A percentile compares a stretch with the other conserved stretches of the same genome.
phyloP scores from a whole-genome alignment of 2,113 vertebrate genomes.

The Budorcas taxicolor region DNA sequence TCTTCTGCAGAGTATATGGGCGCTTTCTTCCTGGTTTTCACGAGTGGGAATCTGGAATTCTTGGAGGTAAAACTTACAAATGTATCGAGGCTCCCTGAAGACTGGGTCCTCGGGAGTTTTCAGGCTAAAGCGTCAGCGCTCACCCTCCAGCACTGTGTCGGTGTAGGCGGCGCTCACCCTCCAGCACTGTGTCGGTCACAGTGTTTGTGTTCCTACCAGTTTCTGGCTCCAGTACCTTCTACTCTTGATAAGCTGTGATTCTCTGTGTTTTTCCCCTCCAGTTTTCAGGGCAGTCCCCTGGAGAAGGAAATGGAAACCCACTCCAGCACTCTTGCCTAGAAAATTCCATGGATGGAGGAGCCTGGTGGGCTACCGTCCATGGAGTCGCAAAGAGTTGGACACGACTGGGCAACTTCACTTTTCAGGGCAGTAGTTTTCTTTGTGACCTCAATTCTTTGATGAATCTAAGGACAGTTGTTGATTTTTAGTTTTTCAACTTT shows the following conservation, averaged over 20 bases:
- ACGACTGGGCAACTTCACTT: no score
- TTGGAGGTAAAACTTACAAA: not conserved
- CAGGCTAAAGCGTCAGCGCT: no score
- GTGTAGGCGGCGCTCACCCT: not conserved
- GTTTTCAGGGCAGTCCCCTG: not conserved
- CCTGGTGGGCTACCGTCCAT: no score
- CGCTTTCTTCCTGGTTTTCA: not conserved
- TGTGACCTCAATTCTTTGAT: not conserved
- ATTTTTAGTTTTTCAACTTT: not conserved
- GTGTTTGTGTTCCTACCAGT: not conserved
- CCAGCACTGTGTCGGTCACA: not conserved
- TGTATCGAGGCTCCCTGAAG: not conserved
- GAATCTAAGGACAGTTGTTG: not conserved
- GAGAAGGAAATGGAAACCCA: no score
- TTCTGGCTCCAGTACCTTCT: not conserved
- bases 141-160: no score
- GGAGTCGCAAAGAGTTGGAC: no score
- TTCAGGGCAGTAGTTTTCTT: not conserved
- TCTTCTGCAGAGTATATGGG: not conserved
- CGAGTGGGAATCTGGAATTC: not conserved
- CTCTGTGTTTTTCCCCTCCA: not conserved
- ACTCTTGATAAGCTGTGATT: not conserved
- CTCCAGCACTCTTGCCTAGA: no score
- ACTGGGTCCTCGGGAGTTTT: not conserved
- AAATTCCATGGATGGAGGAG: no score